phyloP scores from a whole-genome alignment of 2,113 vertebrate species.

The Dascyllus trimaculatus region DNA sequence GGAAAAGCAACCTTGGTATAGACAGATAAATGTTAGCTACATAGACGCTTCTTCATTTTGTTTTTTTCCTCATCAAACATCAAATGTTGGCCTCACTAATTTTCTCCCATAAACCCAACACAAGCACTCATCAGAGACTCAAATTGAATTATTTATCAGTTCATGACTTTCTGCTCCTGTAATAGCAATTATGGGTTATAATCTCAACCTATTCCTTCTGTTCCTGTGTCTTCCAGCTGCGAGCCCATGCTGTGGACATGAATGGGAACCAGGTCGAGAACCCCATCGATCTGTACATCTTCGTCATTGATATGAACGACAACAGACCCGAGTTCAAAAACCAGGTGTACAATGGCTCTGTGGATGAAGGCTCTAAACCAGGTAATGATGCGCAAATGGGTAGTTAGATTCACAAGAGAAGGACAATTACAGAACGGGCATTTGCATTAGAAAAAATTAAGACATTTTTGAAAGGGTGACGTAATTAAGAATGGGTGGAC shows the following conservation, averaged over 20 bases:
- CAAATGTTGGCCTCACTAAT: conserved; percentile 1
- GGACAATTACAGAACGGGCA: background rate
- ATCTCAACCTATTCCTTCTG: background rate
- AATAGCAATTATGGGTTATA: background rate
- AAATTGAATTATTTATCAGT: background rate
- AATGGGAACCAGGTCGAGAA: conserved; percentile 99
- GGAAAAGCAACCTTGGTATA: background rate
- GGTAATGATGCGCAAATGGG: conserved; percentile 80
- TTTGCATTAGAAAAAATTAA: background rate
- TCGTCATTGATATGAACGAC: conserved; percentile 99
- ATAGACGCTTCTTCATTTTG: too few species aligned
- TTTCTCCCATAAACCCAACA: background rate
- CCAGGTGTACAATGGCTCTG: conserved; percentile 96
- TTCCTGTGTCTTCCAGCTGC: conserved; percentile 84
- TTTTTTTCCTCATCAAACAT: background rate
- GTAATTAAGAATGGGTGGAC: background rate
- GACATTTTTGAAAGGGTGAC: background rate
- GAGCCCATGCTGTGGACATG: conserved; percentile 97
- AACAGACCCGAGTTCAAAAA: conserved; percentile 96
- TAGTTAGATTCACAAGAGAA: background rate
- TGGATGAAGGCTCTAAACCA: conserved; percentile 97
- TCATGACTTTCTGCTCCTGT: background rate
- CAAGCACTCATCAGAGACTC: background rate
- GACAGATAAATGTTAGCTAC: background rate
- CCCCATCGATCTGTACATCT: conserved; percentile 98